These are phyloP conservation scores for Dendroctonus ponderosae DNA, from an alignment of 1,140 invertebrate species.

Conservation along the genomic window DNA sequence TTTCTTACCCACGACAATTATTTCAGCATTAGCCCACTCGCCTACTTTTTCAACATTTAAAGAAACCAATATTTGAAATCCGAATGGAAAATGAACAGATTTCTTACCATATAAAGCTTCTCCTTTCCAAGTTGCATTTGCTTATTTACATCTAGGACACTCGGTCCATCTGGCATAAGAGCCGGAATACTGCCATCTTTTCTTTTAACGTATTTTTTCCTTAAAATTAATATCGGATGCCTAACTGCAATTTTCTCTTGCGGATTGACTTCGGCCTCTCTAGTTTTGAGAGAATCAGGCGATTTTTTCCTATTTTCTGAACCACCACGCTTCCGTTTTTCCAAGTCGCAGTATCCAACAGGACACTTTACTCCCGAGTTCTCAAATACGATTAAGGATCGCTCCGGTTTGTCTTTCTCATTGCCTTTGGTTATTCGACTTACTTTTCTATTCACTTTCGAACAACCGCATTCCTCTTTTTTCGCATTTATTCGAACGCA, in stretches of 20 bases:
- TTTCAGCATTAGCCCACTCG: too few relatives aligned
- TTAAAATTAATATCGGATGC: slow-evolving; percentile 13
- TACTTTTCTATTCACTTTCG: not conserved
- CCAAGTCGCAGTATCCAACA: slow-evolving; percentile 3
- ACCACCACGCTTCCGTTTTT: not conserved
- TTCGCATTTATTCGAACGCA: not conserved
- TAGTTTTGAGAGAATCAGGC: not conserved
- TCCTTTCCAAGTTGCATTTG: too few relatives aligned
- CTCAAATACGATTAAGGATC: not conserved
- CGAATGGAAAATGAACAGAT: too few relatives aligned
- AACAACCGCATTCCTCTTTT: slow-evolving; percentile 5
- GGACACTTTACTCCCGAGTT: slow-evolving; percentile 10
- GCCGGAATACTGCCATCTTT: not conserved
- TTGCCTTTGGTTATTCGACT: not conserved
- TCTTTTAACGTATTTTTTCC: slow-evolving; percentile 15
- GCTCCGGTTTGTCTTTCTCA: not conserved
- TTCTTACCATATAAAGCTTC: too few relatives aligned
- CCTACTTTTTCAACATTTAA: too few relatives aligned
- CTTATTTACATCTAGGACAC: too few relatives aligned
- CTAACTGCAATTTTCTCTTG: not conserved
- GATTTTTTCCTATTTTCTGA: not conserved
- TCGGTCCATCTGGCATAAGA: too few relatives aligned
- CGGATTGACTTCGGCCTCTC: not conserved
- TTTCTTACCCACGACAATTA: too few relatives aligned
- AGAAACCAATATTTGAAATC: too few relatives aligned